Base-by-base conservation (phyloP, 2,888 invertebrate genomes). In the Eristalinus sepulchralis region DNA sequence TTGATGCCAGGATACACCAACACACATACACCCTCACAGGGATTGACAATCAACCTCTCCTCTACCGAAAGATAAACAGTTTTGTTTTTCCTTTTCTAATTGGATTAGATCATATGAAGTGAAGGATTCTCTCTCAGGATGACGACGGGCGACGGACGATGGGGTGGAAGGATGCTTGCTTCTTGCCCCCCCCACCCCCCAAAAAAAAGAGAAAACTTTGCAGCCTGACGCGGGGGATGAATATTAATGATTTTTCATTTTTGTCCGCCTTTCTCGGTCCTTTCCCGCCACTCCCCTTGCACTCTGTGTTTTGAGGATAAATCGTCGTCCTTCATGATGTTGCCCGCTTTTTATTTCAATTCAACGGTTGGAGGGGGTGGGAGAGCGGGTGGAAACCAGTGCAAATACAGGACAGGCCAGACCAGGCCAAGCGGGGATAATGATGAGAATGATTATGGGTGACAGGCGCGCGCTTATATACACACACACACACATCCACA, bases 161-260 rank as follows among this genome's bases (percentile, higher is more conserved):
- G n/a, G n/a, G n/a, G n/a, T n/a, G 11, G 62, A 66, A 47, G 36
- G 34, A 11, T 55, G 20, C 55, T 55, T 57, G n/a, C n/a, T n/a
- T n/a, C n/a, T n/a, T n/a, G n/a, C n/a, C n/a, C n/a, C n/a, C n/a
- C n/a, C n/a, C n/a, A n/a, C n/a, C 67, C 66, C 67, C 62, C 24
- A 79, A 53, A 78, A 72, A 72, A 39, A 11, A 11, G 11, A 39
- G 4, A 47, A 47, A 47, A 17, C 47, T 47, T 17, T 47, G 47
- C 47, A 3, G 13, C 39, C 39, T 36, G 17, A 39, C 33, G 20
- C 67, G 85, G 78, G 79, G 86, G 89, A 90, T 91, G 89, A 91
- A 91, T 91, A 91, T 91, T 91, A 91, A 91, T 90, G 91, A 90
- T 89, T 89, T 88, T 84, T 66, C 87, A 86, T 89, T 84, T 88